phyloP scores from a whole-genome alignment of 2,113 vertebrate species.

The Alosa alosa region DNA sequence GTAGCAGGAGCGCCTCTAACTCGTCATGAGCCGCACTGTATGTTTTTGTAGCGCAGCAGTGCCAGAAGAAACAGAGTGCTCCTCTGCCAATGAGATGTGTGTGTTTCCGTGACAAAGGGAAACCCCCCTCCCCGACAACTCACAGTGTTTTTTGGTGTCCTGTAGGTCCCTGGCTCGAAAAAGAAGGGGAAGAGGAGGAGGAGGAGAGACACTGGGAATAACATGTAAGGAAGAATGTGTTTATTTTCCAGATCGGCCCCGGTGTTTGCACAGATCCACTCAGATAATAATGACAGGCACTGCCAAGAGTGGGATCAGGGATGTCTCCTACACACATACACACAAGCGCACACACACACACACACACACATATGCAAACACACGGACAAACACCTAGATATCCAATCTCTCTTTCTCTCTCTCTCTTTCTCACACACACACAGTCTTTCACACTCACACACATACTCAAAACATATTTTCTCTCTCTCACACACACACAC shows the following conservation, averaged over 20 bases:
- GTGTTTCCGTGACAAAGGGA: not conserved
- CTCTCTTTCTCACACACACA: no score
- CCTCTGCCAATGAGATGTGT: not conserved
- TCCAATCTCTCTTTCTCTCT: not conserved
- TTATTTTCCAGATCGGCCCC: not conserved
- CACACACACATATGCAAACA: no score
- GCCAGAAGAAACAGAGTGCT: slow-evolving; percentile 2
- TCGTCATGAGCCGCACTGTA: not conserved
- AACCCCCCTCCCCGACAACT: not conserved
- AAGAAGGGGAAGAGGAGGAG: not conserved
- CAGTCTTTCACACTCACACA: not conserved
- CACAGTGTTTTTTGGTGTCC: not conserved
- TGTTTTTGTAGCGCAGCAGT: not conserved
- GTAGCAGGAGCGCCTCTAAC: not conserved
- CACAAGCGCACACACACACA: not conserved
- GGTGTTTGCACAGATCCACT: slow-evolving; percentile 9
- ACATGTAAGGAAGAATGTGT: not conserved
- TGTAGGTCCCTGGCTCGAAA: not conserved
- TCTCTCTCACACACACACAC: not conserved
- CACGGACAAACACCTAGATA: no score
- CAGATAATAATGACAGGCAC: not conserved
- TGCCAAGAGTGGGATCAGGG: not conserved
- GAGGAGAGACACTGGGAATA: not conserved
- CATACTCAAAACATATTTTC: not conserved
- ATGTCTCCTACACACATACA: not conserved